phyloP scores from a whole-genome alignment of 2,888 invertebrate species.

The Lamproptera curius region DNA sequence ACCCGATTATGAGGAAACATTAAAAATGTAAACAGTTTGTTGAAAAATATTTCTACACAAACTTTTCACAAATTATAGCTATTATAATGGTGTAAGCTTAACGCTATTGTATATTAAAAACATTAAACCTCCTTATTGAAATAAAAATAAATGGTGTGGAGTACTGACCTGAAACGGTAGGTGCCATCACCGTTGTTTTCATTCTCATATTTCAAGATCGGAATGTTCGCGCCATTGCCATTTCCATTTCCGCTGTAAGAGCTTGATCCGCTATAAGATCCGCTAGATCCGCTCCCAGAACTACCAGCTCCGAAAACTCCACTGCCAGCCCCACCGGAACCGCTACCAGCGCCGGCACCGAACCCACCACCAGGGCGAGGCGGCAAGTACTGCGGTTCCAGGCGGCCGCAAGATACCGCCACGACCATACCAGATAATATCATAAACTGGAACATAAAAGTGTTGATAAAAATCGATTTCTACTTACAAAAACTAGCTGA shows the following conservation, averaged over 20 bases:
- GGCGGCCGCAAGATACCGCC: constrained; percentile 51
- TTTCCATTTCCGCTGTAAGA: constrained; percentile 31
- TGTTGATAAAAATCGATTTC: too few relatives aligned
- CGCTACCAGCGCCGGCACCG: constrained; percentile 31
- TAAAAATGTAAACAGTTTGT: too few relatives aligned
- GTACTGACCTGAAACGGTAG: constrained; percentile 80
- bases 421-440: constrained; percentile 49
- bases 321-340: constrained; percentile 31
- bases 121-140: too few relatives aligned
- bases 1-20: too few relatives aligned
- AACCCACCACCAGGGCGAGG: constrained; percentile 39
- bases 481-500: too few relatives aligned
- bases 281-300: constrained; percentile 40
- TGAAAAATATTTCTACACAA: too few relatives aligned
- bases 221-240: constrained; percentile 55
- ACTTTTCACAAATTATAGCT: too few relatives aligned
- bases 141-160: too few relatives aligned
- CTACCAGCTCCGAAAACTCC: constrained; percentile 22
- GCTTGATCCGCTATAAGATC: constrained; percentile 23
- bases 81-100: too few relatives aligned
- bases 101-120: too few relatives aligned
- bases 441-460: constrained; percentile 27
- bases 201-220: constrained; percentile 80
- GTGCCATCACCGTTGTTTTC: constrained; percentile 82
- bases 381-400: constrained; percentile 52